phyloP scores from a whole-genome alignment of 2,797 vertebrate genomes.

The Phoxinus dragarum region DNA sequence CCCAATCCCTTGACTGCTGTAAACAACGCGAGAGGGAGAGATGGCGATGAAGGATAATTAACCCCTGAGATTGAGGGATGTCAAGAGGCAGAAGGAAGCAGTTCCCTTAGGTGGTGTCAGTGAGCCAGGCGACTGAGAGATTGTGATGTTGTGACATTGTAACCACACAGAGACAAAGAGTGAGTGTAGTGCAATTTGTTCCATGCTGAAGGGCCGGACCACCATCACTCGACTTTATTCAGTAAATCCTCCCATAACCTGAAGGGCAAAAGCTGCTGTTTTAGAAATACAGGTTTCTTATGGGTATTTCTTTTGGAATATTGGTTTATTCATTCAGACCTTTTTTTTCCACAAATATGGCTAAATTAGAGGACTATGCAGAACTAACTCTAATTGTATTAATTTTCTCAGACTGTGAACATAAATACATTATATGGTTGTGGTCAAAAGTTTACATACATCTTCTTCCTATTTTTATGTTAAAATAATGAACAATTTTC shows the following conservation, averaged over 20 bases:
- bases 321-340: not conserved
- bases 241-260: not conserved
- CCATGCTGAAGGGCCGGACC: not conserved
- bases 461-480: too few relatives aligned
- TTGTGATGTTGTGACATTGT: constrained; percentile 17
- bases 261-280: not conserved
- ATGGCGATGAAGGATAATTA: constrained; percentile 25
- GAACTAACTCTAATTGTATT: not conserved
- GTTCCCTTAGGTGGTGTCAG: constrained; percentile 18
- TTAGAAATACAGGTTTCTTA: not conserved
- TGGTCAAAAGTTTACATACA: not conserved
- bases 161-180: constrained; percentile 21
- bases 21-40: constrained; percentile 1
- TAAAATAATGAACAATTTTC: too few relatives aligned
- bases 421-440: not conserved
- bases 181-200: constrained; percentile 8
- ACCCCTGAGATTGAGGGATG: constrained; percentile 44
- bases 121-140: not conserved
- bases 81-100: not conserved
- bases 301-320: not conserved
- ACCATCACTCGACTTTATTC: not conserved
- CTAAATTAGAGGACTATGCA: not conserved
- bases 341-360: not conserved
- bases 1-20: constrained; percentile 47
- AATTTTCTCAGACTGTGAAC: not conserved